Percentiles rank a stretch among this genome's conserved stretches.
These are phyloP conservation scores for Liparis tanakae DNA, from an alignment of 2,797 vertebrate genomes.

Conservation along the genomic window DNA sequence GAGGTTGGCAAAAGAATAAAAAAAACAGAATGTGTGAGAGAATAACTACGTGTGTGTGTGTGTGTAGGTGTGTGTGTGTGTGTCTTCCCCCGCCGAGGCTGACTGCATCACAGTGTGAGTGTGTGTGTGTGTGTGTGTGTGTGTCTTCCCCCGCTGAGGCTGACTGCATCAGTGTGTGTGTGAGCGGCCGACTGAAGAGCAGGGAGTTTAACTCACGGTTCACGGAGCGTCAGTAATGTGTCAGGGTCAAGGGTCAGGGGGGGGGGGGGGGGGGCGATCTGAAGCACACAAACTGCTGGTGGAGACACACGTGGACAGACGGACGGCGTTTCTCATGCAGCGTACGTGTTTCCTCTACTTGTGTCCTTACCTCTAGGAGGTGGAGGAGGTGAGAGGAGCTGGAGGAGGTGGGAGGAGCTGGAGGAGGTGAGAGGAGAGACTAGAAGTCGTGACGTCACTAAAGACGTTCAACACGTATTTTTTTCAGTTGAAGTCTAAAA, in stretches of 20 bases:
- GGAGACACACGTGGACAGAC: too few relatives aligned
- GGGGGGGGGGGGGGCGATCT: constrained; percentile 34
- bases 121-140: not conserved
- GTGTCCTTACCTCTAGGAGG: too few relatives aligned
- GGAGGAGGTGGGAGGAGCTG: too few relatives aligned
- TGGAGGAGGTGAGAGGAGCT: not conserved
- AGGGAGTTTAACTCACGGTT: not conserved
- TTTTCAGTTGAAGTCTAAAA: too few relatives aligned
- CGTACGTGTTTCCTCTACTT: too few relatives aligned
- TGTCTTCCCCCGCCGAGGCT: not conserved
- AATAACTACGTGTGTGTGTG: constrained; percentile 9
- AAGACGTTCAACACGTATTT: too few relatives aligned
- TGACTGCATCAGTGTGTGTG: not conserved
- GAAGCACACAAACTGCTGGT: not conserved
- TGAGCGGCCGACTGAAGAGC: too few relatives aligned
- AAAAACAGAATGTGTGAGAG: too few relatives aligned
- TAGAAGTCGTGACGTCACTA: too few relatives aligned
- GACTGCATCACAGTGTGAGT: not conserved
- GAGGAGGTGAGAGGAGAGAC: too few relatives aligned
- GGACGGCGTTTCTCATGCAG: too few relatives aligned
- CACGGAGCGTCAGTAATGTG: constrained; percentile 20
- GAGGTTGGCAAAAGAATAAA: constrained; percentile 13
- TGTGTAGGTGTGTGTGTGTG: not conserved
- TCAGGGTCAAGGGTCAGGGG: constrained; percentile 19
- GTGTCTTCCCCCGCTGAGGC: not conserved